Percentiles rank a stretch among this genome's conserved stretches.
Conservation (phyloP, 30 jellyfish, hydroid and myxozoan genomes). For the Catostylus mosaicus region DNA sequence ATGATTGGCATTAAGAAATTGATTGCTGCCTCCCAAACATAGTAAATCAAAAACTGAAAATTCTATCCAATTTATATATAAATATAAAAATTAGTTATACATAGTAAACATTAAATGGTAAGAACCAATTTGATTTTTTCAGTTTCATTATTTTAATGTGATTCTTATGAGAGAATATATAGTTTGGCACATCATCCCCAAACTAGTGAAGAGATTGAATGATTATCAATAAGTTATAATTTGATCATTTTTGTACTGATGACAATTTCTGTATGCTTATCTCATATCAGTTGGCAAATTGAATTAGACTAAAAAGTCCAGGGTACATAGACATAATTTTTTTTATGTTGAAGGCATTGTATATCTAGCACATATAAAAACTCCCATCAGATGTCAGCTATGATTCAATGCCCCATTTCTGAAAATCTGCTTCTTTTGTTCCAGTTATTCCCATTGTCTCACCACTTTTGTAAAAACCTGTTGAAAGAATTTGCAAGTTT, state of each 20-base stretch:
- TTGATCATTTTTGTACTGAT: too few relatives aligned
- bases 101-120: neutral
- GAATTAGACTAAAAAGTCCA: too few relatives aligned
- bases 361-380: neutral
- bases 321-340: neutral
- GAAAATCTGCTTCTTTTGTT: constrained; percentile 71
- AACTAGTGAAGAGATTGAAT: neutral
- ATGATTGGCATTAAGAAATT: constrained; percentile 71
- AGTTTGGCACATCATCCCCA: neutral
- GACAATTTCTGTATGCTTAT: too few relatives aligned
- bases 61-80: neutral
- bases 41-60: neutral
- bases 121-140: neutral
- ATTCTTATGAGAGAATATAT: too few relatives aligned
- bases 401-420: constrained; percentile 65
- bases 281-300: too few relatives aligned
- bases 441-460: constrained; percentile 79
- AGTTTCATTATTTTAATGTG: neutral
- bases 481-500: too few relatives aligned
- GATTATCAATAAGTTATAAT: too few relatives aligned
- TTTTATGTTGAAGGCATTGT: neutral
- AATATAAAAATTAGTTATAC: neutral
- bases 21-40: constrained; percentile 21
- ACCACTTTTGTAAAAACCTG: constrained; percentile 85
- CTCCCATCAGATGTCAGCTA: neutral